Percentiles rank a stretch among this genome's conserved stretches.
Evolutionary conservation across 2,113 vertebrate genomes (phyloP).

Genomic region (Myiozetetes cayanensis): DNA sequence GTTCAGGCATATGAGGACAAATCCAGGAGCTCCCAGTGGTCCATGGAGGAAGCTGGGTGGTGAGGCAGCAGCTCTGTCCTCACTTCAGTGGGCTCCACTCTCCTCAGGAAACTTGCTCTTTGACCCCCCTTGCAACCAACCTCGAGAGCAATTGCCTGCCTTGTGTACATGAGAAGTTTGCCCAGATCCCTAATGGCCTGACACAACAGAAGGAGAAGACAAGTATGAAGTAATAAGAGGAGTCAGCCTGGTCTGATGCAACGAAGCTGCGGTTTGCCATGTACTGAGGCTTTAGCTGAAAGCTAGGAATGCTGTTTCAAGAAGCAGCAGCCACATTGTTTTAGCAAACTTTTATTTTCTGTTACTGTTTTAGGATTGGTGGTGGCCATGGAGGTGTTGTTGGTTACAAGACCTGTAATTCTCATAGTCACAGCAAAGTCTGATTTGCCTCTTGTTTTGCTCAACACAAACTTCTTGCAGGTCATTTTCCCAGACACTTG

Average conservation of each 20-base stretch:
- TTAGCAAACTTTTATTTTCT: background rate
- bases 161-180: background rate
- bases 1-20: background rate
- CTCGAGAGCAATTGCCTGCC: background rate
- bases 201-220: background rate
- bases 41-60: background rate
- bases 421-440: background rate
- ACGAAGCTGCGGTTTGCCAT: background rate
- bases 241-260: fast-evolving
- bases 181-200: background rate
- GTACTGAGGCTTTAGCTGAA: background rate
- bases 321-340: background rate
- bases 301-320: background rate
- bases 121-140: background rate
- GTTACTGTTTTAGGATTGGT: background rate
- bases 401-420: background rate
- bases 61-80: background rate
- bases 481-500: background rate
- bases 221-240: background rate
- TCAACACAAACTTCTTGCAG: background rate
- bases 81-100: background rate
- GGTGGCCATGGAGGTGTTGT: background rate
- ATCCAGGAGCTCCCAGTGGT: background rate
- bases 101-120: background rate
- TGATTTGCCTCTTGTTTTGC: background rate